Evolutionary conservation across 2,113 vertebrate species (phyloP).

Genomic region (Macquaria ambigua): DNA sequence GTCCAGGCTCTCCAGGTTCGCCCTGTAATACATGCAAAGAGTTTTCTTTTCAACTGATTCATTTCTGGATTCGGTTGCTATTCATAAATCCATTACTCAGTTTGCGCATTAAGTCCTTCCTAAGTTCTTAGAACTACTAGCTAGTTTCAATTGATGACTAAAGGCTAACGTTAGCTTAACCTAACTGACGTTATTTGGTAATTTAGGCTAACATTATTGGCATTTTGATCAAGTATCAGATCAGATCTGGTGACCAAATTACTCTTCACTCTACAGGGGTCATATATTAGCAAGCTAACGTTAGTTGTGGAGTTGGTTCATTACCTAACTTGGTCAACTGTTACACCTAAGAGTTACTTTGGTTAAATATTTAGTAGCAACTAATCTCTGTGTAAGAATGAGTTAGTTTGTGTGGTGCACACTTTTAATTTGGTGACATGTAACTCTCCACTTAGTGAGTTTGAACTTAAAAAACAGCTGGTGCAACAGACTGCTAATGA

Average conservation of each 20-base stretch:
- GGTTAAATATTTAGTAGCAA: not conserved
- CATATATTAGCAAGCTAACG: not conserved
- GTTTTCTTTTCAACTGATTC: not conserved
- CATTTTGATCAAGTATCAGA: too few species aligned
- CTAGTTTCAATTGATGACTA: not conserved
- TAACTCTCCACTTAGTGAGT: too few species aligned
- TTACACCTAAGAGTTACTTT: not conserved
- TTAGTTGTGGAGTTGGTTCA: not conserved
- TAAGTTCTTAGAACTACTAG: not conserved
- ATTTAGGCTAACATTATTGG: not conserved
- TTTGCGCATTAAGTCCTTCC: not conserved
- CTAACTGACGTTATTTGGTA: not conserved
- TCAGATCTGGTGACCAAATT: too few species aligned
- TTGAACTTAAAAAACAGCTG: not conserved
- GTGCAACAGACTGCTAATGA: not conserved
- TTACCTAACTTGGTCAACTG: not conserved
- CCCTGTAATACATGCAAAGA: constrained; percentile 86
- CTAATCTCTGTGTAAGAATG: not conserved
- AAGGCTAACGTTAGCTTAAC: not conserved
- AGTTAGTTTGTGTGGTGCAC: not conserved
- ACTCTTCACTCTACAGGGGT: too few species aligned
- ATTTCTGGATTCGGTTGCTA: not conserved
- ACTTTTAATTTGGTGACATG: not conserved
- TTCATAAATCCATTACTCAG: not conserved
- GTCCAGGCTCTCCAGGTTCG: constrained; percentile 96